Base-by-base conservation (phyloP, 1,140 invertebrate species). In the Saccostrea cuccullata region DNA sequence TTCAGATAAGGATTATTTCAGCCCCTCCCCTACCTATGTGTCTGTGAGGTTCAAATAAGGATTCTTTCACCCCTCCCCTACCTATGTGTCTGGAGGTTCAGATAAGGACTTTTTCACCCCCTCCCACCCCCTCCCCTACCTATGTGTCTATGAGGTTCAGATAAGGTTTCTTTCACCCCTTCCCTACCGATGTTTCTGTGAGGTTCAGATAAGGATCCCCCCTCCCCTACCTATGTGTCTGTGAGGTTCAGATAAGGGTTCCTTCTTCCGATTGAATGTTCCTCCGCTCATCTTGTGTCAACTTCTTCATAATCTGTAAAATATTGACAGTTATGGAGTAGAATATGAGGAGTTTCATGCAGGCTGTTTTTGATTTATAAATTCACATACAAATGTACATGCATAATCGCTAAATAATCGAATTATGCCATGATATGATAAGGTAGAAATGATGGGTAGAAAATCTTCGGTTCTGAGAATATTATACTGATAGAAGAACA, bases 261-360 rank as follows among this genome's bases (percentile, higher is more conserved):
- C 60, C 5, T 67, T 67, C 26, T 36, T 77, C 11, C 70, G 23
- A 2, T 36, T 23, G 13, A 73, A 17, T 77, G 70, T 77, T 77
- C 26, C 70, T 30, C 70, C 70, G 26, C 70, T 77, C 70, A 77
- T 77, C 70, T 26, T 77, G 70, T 26, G 23, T 36, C 13, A 30
- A 12, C 26, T 30, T 77, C 70, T 77, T 77, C 70, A 77, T 77
- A 30, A 77, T 77, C 70, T 77, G 15, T 26, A 77, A 77, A 64
- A 64, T 6, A 64, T 15, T 36, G 30, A 36, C 30, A 36, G 30
- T 36, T 36, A 2, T 36, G 30, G 2, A 1, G 30, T 36, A 36
- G 30, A 36, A 36, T 36, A 36, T 36, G 30, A 36, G 30, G 30
- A 36, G 30, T 36, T 36, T 36, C 30, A 36, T 36, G 30, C 30